Evolutionary conservation across 2,113 vertebrate genomes (phyloP).

Genomic region (Ceuthmochares aereus): DNA sequence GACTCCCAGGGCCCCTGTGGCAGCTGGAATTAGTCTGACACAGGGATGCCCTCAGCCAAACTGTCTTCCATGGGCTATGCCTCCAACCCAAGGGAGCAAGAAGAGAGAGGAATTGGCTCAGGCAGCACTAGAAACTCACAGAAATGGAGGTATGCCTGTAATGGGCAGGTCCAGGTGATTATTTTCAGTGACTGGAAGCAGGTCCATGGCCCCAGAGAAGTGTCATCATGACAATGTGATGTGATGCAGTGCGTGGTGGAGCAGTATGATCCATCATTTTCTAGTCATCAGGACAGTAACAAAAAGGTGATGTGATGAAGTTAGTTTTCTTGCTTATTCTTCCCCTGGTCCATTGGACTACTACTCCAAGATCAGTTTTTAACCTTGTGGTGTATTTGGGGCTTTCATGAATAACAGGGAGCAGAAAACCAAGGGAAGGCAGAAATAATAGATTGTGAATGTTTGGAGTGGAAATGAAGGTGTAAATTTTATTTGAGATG

Average conservation of each 20-base stretch:
- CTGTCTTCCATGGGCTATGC: neutral
- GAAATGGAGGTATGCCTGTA: neutral
- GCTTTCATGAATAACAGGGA: neutral
- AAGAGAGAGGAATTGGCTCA: neutral
- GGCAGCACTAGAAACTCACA: neutral
- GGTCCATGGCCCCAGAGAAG: neutral
- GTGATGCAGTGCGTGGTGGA: neutral
- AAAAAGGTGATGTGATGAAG: neutral
- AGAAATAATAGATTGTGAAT: neutral
- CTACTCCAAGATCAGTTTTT: neutral
- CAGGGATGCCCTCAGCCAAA: neutral
- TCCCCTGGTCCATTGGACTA: neutral
- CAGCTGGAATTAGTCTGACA: constrained; percentile 17
- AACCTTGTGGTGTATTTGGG: neutral
- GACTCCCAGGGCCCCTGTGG: neutral
- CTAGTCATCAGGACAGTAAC: neutral
- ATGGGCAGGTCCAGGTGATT: neutral
- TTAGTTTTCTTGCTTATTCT: neutral
- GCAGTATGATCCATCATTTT: neutral
- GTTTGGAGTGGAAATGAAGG: neutral
- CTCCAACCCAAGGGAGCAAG: neutral
- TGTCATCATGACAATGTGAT: neutral
- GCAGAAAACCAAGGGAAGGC: neutral
- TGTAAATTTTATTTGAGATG: neutral
- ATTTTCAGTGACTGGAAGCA: neutral